Conservation (phyloP, 2,113 vertebrate species). For the Salvator merianae region DNA sequence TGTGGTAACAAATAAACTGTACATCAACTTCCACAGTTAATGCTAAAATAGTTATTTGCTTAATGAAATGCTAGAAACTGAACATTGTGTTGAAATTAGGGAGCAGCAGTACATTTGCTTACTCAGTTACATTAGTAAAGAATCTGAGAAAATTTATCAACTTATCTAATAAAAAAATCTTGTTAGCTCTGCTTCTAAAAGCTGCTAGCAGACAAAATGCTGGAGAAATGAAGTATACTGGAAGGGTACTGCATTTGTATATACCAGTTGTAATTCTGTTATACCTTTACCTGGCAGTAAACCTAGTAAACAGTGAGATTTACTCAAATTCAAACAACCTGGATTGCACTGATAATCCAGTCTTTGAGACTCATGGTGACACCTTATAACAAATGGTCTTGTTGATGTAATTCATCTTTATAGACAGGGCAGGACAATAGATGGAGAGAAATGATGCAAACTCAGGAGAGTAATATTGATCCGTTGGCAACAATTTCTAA, state of each 20-base stretch:
- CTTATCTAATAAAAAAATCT: too few species aligned
- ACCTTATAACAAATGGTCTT: background rate
- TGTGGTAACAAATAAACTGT: background rate
- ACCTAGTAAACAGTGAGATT: background rate
- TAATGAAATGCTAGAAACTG: background rate
- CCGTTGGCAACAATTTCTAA: conserved; percentile 64
- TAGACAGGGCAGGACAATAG: conserved; percentile 42
- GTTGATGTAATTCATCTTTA: background rate
- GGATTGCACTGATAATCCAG: background rate
- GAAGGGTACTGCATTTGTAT: background rate
- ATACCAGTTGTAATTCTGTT: background rate
- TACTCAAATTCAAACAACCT: background rate
- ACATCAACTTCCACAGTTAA: background rate
- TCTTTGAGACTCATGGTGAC: background rate
- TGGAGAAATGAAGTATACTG: background rate
- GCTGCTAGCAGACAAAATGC: background rate
- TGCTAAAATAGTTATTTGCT: background rate
- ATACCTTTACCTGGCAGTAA: background rate
- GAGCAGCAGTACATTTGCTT: background rate
- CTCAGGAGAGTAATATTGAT: conserved; percentile 40
- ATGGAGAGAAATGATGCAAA: conserved; percentile 35
- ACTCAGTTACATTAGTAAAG: too few species aligned
- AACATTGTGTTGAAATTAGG: background rate
- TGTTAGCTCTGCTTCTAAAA: too few species aligned
- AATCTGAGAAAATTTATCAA: too few species aligned